Evolutionary conservation across 2,888 invertebrate species (phyloP).

Genomic region (Metopia argyrocephala): DNA sequence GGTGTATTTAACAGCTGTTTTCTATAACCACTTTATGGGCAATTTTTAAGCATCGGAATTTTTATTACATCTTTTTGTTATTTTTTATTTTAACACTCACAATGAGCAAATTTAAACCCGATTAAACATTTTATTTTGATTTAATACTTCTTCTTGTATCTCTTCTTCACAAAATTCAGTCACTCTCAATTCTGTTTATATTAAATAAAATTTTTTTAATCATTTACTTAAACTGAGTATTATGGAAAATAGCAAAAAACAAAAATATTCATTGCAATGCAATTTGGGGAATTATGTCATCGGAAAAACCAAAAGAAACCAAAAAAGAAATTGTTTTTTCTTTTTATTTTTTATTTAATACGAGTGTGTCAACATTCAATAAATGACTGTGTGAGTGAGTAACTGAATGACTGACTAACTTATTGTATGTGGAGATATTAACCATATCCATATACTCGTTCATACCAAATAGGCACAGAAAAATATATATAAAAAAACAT

Average conservation of each 20-base stretch:
- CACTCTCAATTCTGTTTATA: too few species aligned
- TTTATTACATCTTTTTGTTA: too few species aligned
- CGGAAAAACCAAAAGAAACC: slow-evolving; percentile 56
- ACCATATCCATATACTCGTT: slow-evolving; percentile 18
- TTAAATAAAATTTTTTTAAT: too few species aligned
- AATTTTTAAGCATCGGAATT: too few species aligned
- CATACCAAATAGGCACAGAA: background rate
- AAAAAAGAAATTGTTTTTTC: background rate
- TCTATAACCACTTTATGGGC: too few species aligned
- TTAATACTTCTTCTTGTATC: background rate
- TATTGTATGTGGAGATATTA: slow-evolving; percentile 34
- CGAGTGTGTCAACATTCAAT: slow-evolving; percentile 1
- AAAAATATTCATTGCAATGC: slow-evolving; percentile 36
- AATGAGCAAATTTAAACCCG: too few species aligned
- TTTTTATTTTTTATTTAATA: background rate
- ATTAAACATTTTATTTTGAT: too few species aligned
- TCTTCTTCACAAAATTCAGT: background rate
- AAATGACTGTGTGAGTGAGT: slow-evolving; percentile 7
- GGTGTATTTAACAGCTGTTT: background rate
- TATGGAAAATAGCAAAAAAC: too few species aligned
- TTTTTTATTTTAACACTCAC: too few species aligned
- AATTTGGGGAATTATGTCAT: slow-evolving; percentile 64
- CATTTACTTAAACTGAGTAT: too few species aligned
- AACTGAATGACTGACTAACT: background rate
- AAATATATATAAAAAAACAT: background rate